Evolutionary conservation across 2,797 vertebrate species (phyloP).

Genomic region (Chaunax sp.): DNA sequence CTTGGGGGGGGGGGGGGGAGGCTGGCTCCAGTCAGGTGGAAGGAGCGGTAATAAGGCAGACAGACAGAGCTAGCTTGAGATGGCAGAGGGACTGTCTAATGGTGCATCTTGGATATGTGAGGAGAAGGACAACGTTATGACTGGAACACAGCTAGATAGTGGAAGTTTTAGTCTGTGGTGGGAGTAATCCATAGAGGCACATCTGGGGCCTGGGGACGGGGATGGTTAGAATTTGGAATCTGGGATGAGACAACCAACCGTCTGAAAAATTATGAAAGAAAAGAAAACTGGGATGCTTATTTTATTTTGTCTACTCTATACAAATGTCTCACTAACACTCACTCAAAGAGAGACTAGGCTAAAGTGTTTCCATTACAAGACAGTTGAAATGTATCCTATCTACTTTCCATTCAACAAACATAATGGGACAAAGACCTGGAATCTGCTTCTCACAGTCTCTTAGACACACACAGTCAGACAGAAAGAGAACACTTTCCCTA

Average conservation of each 20-base stretch:
- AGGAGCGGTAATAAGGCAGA: constrained; percentile 57
- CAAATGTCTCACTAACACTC: constrained; percentile 14
- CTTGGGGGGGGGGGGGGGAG: constrained; percentile 45
- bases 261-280: constrained; percentile 52
- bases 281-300: constrained; percentile 14
- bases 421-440: constrained; percentile 67
- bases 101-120: constrained; percentile 45
- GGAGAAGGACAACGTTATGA: constrained; percentile 40
- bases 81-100: constrained; percentile 39
- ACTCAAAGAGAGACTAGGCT: constrained; percentile 18
- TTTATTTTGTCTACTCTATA: neutral
- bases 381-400: constrained; percentile 69
- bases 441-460: constrained; percentile 54
- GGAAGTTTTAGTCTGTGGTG: constrained; percentile 53
- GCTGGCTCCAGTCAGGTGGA: constrained; percentile 69
- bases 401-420: constrained; percentile 63
- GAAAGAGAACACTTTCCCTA: constrained; percentile 52
- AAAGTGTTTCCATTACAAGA: constrained; percentile 58
- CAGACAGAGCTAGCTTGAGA: constrained; percentile 22
- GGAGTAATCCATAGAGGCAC: constrained; percentile 54
- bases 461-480: constrained; percentile 40
- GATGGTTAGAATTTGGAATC: constrained; percentile 42
- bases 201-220: too few species aligned
- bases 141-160: constrained; percentile 44
- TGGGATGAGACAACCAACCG: constrained; percentile 40